Evolutionary conservation across 2,797 vertebrate species (phyloP).

Genomic region (Fringilla coelebs): DNA sequence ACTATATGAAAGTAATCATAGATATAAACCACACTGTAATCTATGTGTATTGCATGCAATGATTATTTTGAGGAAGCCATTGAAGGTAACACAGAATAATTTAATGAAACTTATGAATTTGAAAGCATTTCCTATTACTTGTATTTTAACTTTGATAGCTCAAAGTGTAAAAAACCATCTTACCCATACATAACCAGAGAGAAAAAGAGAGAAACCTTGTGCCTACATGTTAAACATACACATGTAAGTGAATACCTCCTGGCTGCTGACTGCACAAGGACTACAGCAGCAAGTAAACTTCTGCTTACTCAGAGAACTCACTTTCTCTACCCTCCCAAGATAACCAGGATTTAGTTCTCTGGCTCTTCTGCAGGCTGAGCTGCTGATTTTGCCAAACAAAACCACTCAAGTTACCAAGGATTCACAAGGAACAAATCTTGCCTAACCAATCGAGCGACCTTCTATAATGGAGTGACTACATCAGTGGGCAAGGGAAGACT

Average conservation of each 20-base stretch:
- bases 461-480: background rate
- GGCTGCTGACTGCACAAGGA: background rate
- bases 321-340: background rate
- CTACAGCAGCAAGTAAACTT: background rate
- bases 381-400: background rate
- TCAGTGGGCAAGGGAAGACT: background rate
- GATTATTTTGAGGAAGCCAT: background rate
- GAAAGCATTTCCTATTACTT: background rate
- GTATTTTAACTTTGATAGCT: background rate
- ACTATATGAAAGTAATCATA: background rate
- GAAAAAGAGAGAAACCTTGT: background rate
- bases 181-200: background rate
- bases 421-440: background rate
- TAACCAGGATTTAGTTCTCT: background rate
- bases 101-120: background rate
- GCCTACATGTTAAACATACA: background rate
- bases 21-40: background rate
- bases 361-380: background rate
- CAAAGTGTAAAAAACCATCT: background rate
- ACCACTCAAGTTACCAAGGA: background rate
- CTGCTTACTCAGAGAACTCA: background rate
- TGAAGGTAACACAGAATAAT: background rate
- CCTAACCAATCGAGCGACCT: background rate
- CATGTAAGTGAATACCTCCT: background rate
- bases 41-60: background rate